Evolutionary conservation across 2,888 invertebrate species (phyloP), one percentile per base, ranked within the genome.

Genomic region (Tipula unca): DNA sequence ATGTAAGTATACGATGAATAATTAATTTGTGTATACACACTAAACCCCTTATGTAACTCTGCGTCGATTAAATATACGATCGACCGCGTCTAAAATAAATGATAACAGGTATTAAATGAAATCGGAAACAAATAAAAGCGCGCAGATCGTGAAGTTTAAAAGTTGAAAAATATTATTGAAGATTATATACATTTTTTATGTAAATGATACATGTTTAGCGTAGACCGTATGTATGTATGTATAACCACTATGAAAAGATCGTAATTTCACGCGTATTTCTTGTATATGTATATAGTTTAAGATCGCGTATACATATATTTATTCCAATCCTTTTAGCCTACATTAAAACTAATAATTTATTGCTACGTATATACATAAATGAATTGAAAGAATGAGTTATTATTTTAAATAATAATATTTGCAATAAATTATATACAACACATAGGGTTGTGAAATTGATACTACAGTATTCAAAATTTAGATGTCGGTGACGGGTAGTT

Each of bases 301-400:
- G n/a, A n/a, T n/a, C n/a, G n/a, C n/a, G n/a, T n/a, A n/a, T n/a
- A n/a, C n/a, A n/a, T n/a, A n/a, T n/a, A n/a, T n/a, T 32, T 54
- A 54, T 69, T 69, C 69, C 69, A 69, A 69, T 69, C 69, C 69
- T 69, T 54, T 69, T 69, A 69, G 69, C 69, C 69, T 69, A 69
- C 69, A 25, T 69, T 25, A 69, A 69, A 69, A 69, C 10, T 8
- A 69, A 69, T 69, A 69, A 69, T 25, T 69, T 69, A 69, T 69
- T 69, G 69, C 69, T 69, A 8, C 6, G n/a, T n/a, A n/a, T n/a
- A n/a, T n/a, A n/a, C n/a, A n/a, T n/a, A n/a, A n/a, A 48, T 25
- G 69, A 69, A 69, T 69, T 69, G 25, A 69, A 69, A 25, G 69
- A 69, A 69, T 25, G 69, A 25, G 69, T 69, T 69, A 8, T 25